Percentiles rank a stretch among this genome's conserved stretches.
Evolutionary conservation across 2,113 vertebrate genomes (phyloP).

Genomic region (Dolichallabes microphthalmus): DNA sequence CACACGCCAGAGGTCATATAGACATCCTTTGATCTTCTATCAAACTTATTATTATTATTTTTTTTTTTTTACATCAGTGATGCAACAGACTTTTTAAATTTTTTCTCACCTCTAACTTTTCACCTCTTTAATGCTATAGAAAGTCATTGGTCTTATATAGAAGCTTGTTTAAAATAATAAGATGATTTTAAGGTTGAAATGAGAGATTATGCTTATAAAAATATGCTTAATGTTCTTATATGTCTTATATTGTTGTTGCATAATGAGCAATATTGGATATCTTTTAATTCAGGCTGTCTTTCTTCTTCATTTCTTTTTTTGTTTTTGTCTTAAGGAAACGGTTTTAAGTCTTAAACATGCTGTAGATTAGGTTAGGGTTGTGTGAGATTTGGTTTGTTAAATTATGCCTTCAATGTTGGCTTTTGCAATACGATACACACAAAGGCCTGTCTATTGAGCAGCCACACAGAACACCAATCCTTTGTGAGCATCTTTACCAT

Average conservation of each 20-base stretch:
- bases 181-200: too few relatives aligned
- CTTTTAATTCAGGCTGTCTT: too few relatives aligned
- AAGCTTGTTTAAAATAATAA: too few relatives aligned
- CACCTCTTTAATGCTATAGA: background rate
- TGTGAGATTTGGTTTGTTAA: background rate
- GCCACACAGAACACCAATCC: background rate
- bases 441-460: background rate
- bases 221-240: too few relatives aligned
- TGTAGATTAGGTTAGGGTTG: background rate
- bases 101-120: background rate
- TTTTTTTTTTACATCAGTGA: background rate
- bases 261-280: too few relatives aligned
- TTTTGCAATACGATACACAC: background rate
- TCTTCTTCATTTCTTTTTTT: background rate
- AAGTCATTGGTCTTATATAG: background rate
- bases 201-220: too few relatives aligned
- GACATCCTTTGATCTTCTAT: too few relatives aligned
- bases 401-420: background rate
- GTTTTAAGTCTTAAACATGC: background rate
- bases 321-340: background rate
- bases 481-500: background rate
- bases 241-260: too few relatives aligned
- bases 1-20: too few relatives aligned
- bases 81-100: background rate
- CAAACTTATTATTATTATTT: too few relatives aligned